Evolutionary conservation across 2,888 invertebrate species (phyloP).

Genomic region (Hylaea fasciaria): DNA sequence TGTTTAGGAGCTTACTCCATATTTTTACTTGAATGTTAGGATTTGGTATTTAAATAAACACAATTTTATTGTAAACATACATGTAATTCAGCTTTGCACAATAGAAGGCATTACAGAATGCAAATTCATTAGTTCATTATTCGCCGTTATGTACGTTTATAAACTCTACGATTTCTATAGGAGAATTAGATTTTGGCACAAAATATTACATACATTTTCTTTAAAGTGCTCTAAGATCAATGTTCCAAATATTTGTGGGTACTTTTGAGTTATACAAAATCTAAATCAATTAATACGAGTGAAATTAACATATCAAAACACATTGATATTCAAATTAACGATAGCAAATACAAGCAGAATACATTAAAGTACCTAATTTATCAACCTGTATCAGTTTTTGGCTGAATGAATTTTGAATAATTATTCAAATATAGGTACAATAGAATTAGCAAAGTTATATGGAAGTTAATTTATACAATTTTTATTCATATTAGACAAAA

Average conservation of each 20-base stretch:
- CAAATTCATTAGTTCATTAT: slow-evolving; percentile 27
- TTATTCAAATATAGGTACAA: too few species aligned
- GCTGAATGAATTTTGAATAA: too few species aligned
- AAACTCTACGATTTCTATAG: slow-evolving; percentile 34
- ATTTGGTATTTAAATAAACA: slow-evolving; percentile 26
- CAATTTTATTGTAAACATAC: slow-evolving; percentile 38
- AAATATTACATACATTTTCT: slow-evolving; percentile 21
- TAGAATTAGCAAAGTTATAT: too few species aligned
- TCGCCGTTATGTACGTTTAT: slow-evolving; percentile 30
- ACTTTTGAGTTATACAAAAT: neutral
- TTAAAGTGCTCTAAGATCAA: slow-evolving; percentile 4
- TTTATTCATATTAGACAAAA: too few species aligned
- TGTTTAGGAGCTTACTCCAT: too few species aligned
- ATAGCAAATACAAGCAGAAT: too few species aligned
- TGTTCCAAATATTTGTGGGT: neutral
- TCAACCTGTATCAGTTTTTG: too few species aligned
- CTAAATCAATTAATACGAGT: too few species aligned
- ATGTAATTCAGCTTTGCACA: slow-evolving; percentile 42
- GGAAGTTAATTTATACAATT: too few species aligned
- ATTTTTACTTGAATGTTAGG: neutral
- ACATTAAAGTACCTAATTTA: too few species aligned
- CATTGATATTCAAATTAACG: neutral
- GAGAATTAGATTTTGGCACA: slow-evolving; percentile 41
- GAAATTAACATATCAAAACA: neutral
- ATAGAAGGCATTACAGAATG: slow-evolving; percentile 35